phyloP scores from a whole-genome alignment of 2,888 invertebrate species.

The Drosophila lutescens region DNA sequence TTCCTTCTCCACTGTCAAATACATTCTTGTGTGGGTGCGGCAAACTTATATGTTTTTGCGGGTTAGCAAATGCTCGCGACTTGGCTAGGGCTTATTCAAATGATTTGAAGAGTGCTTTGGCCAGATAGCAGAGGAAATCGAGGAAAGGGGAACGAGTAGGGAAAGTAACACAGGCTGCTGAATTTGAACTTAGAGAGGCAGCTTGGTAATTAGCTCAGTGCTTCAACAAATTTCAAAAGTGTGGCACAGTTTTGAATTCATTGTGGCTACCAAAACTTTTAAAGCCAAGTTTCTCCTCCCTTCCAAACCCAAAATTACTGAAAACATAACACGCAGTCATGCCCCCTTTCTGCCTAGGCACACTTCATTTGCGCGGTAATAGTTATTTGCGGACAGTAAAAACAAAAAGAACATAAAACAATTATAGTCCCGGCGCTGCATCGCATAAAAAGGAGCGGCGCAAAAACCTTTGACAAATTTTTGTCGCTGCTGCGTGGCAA shows the following conservation, averaged over 20 bases:
- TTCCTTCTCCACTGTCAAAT: background rate
- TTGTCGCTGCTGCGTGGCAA: conserved; percentile 18
- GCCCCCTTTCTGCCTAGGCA: conserved; percentile 40
- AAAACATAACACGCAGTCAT: conserved; percentile 22
- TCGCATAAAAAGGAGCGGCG: conserved; percentile 56
- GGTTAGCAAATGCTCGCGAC: conserved; percentile 65
- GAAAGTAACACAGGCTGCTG: background rate
- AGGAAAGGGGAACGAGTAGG: background rate
- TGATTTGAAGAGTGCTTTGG: conserved; percentile 56
- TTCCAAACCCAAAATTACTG: background rate
- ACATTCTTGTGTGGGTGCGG: conserved; percentile 1
- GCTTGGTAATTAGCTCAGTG: conserved; percentile 26
- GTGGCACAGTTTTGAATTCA: conserved; percentile 20
- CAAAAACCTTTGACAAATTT: conserved; percentile 73
- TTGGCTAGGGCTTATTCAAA: conserved; percentile 64
- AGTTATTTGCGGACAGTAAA: conserved; percentile 69
- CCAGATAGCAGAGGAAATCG: conserved; percentile 42
- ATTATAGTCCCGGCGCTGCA: conserved; percentile 72
- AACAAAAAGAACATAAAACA: conserved; percentile 72
- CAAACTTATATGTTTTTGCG: conserved; percentile 16
- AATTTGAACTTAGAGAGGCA: conserved; percentile 4
- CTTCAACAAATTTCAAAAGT: conserved; percentile 4
- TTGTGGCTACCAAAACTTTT: conserved; percentile 23
- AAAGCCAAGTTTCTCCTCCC: background rate
- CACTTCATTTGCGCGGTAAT: conserved; percentile 57